Conservation (phyloP, 2,888 invertebrate species). For the Dryadula phaetusa region DNA sequence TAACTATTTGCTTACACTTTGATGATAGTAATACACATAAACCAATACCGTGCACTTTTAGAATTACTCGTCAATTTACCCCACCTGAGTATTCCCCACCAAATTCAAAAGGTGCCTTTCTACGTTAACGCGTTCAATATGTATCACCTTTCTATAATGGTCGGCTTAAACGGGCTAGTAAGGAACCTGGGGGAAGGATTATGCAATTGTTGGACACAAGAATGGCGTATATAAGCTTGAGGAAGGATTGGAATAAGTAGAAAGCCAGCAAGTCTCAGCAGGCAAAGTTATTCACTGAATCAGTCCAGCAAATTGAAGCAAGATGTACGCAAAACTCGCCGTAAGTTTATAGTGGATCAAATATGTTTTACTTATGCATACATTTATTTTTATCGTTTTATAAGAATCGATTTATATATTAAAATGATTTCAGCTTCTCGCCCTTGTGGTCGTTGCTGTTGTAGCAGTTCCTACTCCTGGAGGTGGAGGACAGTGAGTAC, state of each 20-base stretch:
- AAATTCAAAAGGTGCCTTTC: slow-evolving; percentile 57
- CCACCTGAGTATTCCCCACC: slow-evolving; percentile 65
- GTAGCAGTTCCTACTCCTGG: slow-evolving; percentile 73
- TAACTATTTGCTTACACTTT: slow-evolving; percentile 41
- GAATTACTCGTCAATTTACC: slow-evolving; percentile 56
- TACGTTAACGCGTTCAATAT: slow-evolving; percentile 42
- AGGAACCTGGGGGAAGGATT: slow-evolving; percentile 76
- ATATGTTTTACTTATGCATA: neutral
- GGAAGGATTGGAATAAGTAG: slow-evolving; percentile 63
- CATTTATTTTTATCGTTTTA: slow-evolving; percentile 7
- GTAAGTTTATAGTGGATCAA: slow-evolving; percentile 61
- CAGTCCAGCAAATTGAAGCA: slow-evolving; percentile 76
- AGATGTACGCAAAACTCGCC: slow-evolving; percentile 81
- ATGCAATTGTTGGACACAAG: slow-evolving; percentile 69
- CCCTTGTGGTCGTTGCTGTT: slow-evolving; percentile 66
- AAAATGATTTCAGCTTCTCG: slow-evolving; percentile 63
- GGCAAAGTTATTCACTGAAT: slow-evolving; percentile 66
- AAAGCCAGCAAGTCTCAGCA: slow-evolving; percentile 70
- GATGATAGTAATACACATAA: slow-evolving; percentile 45
- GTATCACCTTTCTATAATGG: slow-evolving; percentile 63
- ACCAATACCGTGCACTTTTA: slow-evolving; percentile 42
- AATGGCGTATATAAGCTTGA: slow-evolving; percentile 72
- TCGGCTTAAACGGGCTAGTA: slow-evolving; percentile 70
- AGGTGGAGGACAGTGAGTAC: slow-evolving; percentile 73
- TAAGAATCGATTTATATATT: slow-evolving; percentile 17